Evolutionary conservation across 2,113 vertebrate genomes (phyloP).

Genomic region (Addax nasomaculatus): DNA sequence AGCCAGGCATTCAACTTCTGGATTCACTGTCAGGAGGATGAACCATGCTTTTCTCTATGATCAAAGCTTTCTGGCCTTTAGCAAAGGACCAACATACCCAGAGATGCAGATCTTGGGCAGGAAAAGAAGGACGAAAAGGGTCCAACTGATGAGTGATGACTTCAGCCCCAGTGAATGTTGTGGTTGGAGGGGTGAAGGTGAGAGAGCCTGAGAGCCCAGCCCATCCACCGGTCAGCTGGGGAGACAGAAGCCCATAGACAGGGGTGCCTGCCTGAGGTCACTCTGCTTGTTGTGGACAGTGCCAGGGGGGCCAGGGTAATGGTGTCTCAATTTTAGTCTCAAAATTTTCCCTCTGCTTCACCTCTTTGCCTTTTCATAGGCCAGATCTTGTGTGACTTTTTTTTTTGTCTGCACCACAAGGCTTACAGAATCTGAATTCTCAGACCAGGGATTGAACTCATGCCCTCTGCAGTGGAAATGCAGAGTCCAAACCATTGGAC

Average conservation of each 20-base stretch:
- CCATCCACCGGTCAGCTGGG: not conserved
- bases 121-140: not conserved
- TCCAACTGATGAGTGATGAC: not conserved
- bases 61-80: not conserved
- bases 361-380: not conserved
- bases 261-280: fast-evolving
- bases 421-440: not conserved
- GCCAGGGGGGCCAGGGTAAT: fast-evolving
- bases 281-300: not conserved
- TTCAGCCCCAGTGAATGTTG: not conserved
- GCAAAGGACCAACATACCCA: not conserved
- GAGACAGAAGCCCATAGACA: not conserved
- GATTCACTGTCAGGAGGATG: not conserved
- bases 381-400: not conserved
- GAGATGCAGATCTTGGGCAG: not conserved
- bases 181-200: not conserved
- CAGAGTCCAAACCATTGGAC: not conserved
- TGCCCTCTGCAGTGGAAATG: not conserved
- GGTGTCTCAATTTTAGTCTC: not conserved
- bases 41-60: not conserved
- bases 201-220: not conserved
- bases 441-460: not conserved
- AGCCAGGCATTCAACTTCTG: not conserved
- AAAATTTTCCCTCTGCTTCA: not conserved
- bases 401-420: not conserved